Base-by-base conservation (phyloP, 2,888 invertebrate species). In the Sipunculus nudus region DNA sequence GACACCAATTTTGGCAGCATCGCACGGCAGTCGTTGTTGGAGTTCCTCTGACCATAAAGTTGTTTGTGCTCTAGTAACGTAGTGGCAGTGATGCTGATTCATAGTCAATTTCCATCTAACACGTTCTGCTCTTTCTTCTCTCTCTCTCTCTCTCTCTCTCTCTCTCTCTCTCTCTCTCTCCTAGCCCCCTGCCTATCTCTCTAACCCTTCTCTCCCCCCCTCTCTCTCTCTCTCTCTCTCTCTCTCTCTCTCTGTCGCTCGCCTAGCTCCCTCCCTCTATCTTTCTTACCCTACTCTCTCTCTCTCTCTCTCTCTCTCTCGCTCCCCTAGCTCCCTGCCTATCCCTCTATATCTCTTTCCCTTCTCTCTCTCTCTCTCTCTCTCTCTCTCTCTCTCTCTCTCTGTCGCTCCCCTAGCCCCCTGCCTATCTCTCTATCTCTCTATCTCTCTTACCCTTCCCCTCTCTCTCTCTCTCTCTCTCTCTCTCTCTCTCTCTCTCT, bases 401-500 rank as follows among this genome's bases (percentile, higher is more conserved):
- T 28, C 39, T 32, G 25, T 39, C 40, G 38, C 19, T 29, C 28
- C 47, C 26, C 28, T 31, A 21, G n/a, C 43, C 38, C 19, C 28
- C 32, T 35, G 16, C 38, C 19, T 25, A 29, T 26, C 31, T 40
- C 19, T 28, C 31, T 35, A 39, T 26, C 23, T 47, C 32, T 40
- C 49, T 57, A 16, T 47, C 35, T 57, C 32, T 28, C 19, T 31
- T 31, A n/a, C 31, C 26, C 19, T 48, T 26, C 39, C 35, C 38
- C 26, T 48, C 32, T 56, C 49, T 57, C 19, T 48, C 35, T 56
- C 35, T 57, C 26, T 48, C 32, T 28, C 38, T 28, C 25, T 31
- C 47, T 56, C 35, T 57, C 23, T 47, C 32, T 56, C 49, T 57
- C 19, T 48, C 25, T 39, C 35, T 57, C 39, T 47, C 26, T 39